Base-by-base conservation (phyloP, 2,113 vertebrate genomes). In the Ctenomys sociabilis region DNA sequence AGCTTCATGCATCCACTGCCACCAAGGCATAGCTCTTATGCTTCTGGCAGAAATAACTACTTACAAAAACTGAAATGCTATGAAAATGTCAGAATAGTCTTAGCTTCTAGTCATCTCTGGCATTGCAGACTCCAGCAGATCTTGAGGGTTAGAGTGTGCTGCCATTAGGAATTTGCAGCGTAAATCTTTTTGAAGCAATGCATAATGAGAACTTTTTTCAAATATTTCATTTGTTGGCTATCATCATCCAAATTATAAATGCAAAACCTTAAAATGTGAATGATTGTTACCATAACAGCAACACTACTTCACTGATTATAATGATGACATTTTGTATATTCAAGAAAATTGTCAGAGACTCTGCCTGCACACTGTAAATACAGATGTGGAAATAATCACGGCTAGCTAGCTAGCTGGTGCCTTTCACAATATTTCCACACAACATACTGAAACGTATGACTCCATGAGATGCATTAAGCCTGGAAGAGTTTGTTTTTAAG, bases 51-150 rank as follows among this genome's bases (percentile, higher is more conserved):
- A 91, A 96, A 95, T 86, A 82, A 95, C 86, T 88, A 40, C 91
- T 96, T 96, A 94, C 61, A 92, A 88, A 93, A 96, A 89, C 90
- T 7, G 81, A 95, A 91, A 84, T 28, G 63, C 68, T 32, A 40
- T 93, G 92, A 82, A 94, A 95, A 97, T 92, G 87, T 97, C 97
- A 96, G 78, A 73, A 77, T 17, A 90, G 35, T 80, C 8, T 49
- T 88, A 12, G 63, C 59, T 95, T 96, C 59, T 77, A 64, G 61
- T 78, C 72, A 82, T 91, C 32, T 43, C 73, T 92, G 84, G 43
- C 63, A 96, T 93, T 93, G 54, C 37, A 78, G 93, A 85, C 80
- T 59, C 4, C 17, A 52, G 35, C 37, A 54, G 70, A 64, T 68
- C n/a, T 0, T n/a, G 81, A 82, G 35, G 63, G 68, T 94, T 85